These are phyloP conservation scores for Etheostoma spectabile DNA, from an alignment of 2,113 vertebrate species.

Conservation along the genomic window DNA sequence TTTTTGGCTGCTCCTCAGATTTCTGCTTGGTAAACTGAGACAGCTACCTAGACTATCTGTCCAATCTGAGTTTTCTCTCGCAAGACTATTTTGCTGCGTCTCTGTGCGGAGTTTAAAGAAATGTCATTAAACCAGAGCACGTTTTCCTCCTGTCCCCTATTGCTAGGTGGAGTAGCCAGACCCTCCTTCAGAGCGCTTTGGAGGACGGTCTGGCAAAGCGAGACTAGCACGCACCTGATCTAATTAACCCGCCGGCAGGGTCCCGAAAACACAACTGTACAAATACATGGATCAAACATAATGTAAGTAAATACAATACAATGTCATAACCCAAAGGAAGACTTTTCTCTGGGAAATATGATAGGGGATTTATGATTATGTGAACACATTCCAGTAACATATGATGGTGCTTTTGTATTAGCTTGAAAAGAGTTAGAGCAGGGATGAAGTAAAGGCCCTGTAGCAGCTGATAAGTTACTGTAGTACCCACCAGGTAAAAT, in stretches of 20 bases:
- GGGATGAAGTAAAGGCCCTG: slow-evolving; percentile 41
- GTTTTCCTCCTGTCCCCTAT: too few relatives aligned
- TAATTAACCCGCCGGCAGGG: slow-evolving; percentile 12
- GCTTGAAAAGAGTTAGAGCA: slow-evolving; percentile 22
- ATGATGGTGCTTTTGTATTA: slow-evolving; percentile 40
- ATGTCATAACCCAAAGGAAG: not conserved
- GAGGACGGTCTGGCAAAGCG: too few relatives aligned
- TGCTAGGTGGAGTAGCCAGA: too few relatives aligned
- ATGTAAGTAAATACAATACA: slow-evolving; percentile 22
- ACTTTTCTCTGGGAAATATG: slow-evolving; percentile 20
- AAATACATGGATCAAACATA: slow-evolving; percentile 33
- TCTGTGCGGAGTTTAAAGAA: too few relatives aligned
- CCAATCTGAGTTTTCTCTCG: too few relatives aligned
- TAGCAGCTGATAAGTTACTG: slow-evolving; percentile 32
- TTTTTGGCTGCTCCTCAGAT: too few relatives aligned
- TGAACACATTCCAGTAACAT: slow-evolving; percentile 35
- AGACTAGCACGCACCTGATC: slow-evolving; percentile 26
- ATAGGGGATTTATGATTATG: slow-evolving; percentile 45
- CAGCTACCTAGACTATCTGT: too few relatives aligned
- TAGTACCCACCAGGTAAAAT: not conserved
- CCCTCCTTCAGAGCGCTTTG: too few relatives aligned
- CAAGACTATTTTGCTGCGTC: too few relatives aligned
- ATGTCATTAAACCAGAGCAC: too few relatives aligned
- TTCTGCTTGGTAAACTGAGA: too few relatives aligned
- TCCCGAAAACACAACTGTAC: slow-evolving; percentile 3